Evolutionary conservation across 2,113 vertebrate species (phyloP).

Genomic region (Caloenas nicobarica): DNA sequence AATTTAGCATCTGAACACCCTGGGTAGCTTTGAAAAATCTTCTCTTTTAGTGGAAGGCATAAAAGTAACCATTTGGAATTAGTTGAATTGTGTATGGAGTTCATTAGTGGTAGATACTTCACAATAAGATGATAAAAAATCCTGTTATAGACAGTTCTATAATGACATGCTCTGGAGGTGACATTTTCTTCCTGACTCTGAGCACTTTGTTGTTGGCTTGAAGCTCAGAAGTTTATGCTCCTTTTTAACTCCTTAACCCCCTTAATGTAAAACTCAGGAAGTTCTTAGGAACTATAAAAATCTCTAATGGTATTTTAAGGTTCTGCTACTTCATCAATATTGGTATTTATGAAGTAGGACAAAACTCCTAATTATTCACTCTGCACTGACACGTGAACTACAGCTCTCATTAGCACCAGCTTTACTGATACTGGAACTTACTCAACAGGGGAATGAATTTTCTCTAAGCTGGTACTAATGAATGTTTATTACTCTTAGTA

Average conservation of each 20-base stretch:
- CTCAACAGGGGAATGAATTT: not conserved
- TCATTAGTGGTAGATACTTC: not conserved
- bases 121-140: not conserved
- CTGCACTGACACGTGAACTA: not conserved
- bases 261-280: not conserved
- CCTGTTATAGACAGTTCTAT: not conserved
- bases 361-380: not conserved
- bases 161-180: slow-evolving; percentile 15
- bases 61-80: slow-evolving; percentile 1
- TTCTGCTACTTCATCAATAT: slow-evolving; percentile 36
- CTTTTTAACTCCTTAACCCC: not conserved
- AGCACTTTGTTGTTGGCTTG: not conserved
- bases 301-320: not conserved
- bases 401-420: not conserved
- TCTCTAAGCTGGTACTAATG: not conserved
- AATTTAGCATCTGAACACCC: slow-evolving; percentile 36
- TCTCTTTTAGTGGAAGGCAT: slow-evolving; percentile 22
- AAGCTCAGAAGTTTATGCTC: not conserved
- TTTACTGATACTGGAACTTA: not conserved
- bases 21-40: not conserved
- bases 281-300: slow-evolving; percentile 14
- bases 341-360: slow-evolving; percentile 22
- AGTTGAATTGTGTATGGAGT: not conserved
- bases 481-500: not conserved
- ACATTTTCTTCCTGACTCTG: not conserved